phyloP scores from a whole-genome alignment of 2,888 invertebrate genomes.

The Pollenia amentaria region DNA sequence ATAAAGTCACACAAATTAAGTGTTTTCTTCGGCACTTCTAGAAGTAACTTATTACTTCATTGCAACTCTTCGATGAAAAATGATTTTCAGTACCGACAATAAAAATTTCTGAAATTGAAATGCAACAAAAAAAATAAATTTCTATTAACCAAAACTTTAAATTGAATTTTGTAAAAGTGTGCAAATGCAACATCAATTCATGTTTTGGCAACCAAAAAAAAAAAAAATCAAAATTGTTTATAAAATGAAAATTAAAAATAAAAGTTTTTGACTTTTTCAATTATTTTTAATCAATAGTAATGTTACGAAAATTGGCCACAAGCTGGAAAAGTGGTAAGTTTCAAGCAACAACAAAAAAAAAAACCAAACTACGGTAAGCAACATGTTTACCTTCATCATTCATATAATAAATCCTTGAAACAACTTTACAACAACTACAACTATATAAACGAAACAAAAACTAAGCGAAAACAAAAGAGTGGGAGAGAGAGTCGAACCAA shows the following conservation, averaged over 20 bases:
- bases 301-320: slow-evolving; percentile 67
- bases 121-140: neutral
- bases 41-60: too few relatives aligned
- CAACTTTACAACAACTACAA: slow-evolving; percentile 26
- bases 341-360: slow-evolving; percentile 3
- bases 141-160: neutral
- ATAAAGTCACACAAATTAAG: too few relatives aligned
- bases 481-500: neutral
- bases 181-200: neutral
- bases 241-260: slow-evolving; percentile 26
- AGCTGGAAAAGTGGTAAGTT: slow-evolving; percentile 22
- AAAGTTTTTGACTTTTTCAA: slow-evolving; percentile 72
- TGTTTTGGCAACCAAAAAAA: neutral
- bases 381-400: slow-evolving; percentile 40
- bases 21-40: too few relatives aligned
- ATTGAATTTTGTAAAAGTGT: neutral
- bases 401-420: slow-evolving; percentile 55
- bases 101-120: neutral
- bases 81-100: neutral
- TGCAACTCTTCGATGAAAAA: too few relatives aligned
- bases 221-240: slow-evolving; percentile 1
- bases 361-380: slow-evolving; percentile 1
- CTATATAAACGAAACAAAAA: neutral
- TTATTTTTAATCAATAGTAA: slow-evolving; percentile 73
- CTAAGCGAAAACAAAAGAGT: neutral